Evolutionary conservation across 2,113 vertebrate genomes (phyloP).

Genomic region (Nothobranchius furzeri): DNA sequence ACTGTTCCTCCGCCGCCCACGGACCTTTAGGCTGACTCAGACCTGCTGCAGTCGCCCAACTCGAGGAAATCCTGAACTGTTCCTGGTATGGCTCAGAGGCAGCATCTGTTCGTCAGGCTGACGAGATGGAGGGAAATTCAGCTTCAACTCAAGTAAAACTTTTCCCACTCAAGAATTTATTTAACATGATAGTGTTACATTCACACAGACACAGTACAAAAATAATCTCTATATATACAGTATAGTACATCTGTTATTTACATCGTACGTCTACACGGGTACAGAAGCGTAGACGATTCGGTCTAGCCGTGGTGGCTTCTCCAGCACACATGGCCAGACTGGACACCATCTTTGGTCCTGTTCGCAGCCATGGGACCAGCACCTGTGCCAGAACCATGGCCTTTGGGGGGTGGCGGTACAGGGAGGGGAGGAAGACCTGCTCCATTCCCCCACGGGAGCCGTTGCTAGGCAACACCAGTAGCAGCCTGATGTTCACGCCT

Average conservation of each 20-base stretch:
- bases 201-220: constrained; percentile 77
- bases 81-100: constrained; percentile 26
- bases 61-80: constrained; percentile 72
- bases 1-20: constrained; percentile 41
- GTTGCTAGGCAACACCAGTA: constrained; percentile 35
- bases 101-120: constrained; percentile 4
- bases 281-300: constrained; percentile 25
- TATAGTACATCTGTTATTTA: constrained; percentile 69
- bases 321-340: constrained; percentile 35
- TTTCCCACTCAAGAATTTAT: constrained; percentile 63
- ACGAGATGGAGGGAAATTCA: constrained; percentile 8
- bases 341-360: constrained; percentile 53
- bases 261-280: constrained; percentile 55
- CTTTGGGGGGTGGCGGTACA: background rate
- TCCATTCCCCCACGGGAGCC: constrained; percentile 28
- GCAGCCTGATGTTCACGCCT: constrained; percentile 59
- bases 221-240: constrained; percentile 79
- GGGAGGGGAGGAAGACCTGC: background rate
- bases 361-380: constrained; percentile 41
- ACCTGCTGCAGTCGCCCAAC: constrained; percentile 60
- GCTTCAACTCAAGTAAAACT: background rate
- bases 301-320: constrained; percentile 21
- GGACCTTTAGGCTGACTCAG: constrained; percentile 75
- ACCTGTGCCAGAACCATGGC: constrained; percentile 26
- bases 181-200: constrained; percentile 74